Base-by-base conservation (phyloP, 2,113 vertebrate genomes). In the Furnarius figulus region DNA sequence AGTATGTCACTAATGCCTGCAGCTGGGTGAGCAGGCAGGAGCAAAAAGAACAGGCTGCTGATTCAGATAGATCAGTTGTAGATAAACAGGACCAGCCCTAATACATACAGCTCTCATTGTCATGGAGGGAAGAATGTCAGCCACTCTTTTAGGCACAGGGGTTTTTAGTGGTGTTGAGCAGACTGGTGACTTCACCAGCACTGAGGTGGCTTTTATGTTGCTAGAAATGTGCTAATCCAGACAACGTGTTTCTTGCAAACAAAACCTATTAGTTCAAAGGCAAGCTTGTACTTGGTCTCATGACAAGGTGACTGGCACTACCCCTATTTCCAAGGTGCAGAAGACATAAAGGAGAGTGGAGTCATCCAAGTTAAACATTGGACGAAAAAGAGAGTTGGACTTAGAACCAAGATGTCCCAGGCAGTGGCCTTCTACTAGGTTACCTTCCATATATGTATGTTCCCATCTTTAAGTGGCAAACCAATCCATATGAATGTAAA, bases 381-480 rank as follows among this genome's bases (percentile, higher is more conserved):
- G 42, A 39, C 30, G 74, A 88, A 52, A 83, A 39, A 25, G 39
- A 68, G 24, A 83, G 21, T 3, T 52, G 55, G 53, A 66, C 17
- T 67, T 72, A 91, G 75, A 93, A 46, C 14, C 9, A 63, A 68
- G 24, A 53, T 62, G 53, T 78, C 42, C 10, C 44, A 85, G 53
- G 35, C 40, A 86, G 19, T 61, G 37, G 71, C 47, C 27, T 75
- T 89, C 40, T 77, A 31, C 7, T 78, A 5, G n/a, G 9, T 50
- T 90, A 68, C 31, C 44, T 93, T 90, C 20, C 20, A 6, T 86
- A 74, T 71, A 55, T 52, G 3, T n/a, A 31, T 49, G n/a, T 72
- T 92, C 56, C 70, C 61, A 58, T 86, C 58, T 65, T 80, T 93
- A 74, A 71, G 72, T 6, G 5, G 52, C 49, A 96, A 53, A 68